Evolutionary conservation across 2,888 invertebrate genomes (phyloP).

Genomic region (Candidula unifasciata): DNA sequence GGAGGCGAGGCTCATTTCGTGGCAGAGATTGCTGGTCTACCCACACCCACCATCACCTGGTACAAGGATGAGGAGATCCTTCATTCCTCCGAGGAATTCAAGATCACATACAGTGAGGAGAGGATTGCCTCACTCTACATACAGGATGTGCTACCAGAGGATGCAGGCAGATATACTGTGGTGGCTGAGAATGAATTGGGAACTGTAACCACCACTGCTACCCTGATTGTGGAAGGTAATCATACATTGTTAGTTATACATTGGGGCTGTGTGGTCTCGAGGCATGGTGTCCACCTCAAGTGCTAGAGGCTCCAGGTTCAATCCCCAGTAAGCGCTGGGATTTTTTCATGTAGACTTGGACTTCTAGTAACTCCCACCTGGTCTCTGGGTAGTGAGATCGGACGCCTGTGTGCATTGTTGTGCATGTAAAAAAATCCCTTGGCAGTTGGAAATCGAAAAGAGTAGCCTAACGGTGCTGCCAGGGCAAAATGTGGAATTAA

Average conservation of each 20-base stretch:
- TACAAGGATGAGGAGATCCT: slow-evolving; percentile 86
- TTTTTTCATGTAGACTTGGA: no score
- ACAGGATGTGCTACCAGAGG: slow-evolving; percentile 80
- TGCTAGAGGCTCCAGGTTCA: no score
- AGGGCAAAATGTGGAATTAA: no score
- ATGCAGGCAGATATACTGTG: slow-evolving; percentile 75
- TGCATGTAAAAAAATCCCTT: no score
- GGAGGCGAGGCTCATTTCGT: slow-evolving; percentile 71
- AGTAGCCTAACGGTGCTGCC: no score
- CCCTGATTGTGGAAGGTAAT: slow-evolving; percentile 82
- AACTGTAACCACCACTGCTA: slow-evolving; percentile 83
- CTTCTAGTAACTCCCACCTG: no score
- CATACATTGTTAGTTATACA: slow-evolving; percentile 38
- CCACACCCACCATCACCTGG: slow-evolving; percentile 84
- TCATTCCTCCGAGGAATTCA: slow-evolving; percentile 81
- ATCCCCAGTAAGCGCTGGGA: no score
- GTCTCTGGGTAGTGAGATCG: no score
- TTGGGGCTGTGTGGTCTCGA: no score
- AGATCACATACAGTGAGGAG: slow-evolving; percentile 78
- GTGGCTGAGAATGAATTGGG: slow-evolving; percentile 74
- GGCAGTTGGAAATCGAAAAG: no score
- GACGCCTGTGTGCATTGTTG: no score
- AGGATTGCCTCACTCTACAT: slow-evolving; percentile 81
- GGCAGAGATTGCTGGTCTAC: slow-evolving; percentile 76
- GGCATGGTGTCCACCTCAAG: no score